A percentile compares a stretch with the other conserved stretches of the same genome.
Conservation (phyloP, 2,113 vertebrate genomes). For the Eulacestoma nigropectus region DNA sequence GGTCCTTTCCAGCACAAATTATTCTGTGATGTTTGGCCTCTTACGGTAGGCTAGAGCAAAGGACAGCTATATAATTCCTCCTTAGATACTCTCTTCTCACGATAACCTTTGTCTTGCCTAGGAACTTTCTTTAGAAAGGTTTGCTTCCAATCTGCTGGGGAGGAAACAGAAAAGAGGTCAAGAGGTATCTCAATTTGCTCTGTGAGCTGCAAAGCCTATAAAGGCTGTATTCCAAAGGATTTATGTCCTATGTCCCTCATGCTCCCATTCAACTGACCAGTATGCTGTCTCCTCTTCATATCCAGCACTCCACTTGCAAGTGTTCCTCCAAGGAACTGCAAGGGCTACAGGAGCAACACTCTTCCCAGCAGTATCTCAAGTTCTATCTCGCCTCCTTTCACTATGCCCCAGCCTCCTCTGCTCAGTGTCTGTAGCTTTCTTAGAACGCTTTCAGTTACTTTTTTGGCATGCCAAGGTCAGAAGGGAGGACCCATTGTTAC, state of each 20-base stretch:
- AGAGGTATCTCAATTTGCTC: background rate
- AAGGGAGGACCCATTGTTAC: background rate
- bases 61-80: background rate
- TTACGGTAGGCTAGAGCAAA: background rate
- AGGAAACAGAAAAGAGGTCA: background rate
- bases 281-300: background rate
- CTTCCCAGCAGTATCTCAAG: background rate
- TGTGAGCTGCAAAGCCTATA: background rate
- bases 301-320: background rate
- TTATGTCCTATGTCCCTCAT: background rate
- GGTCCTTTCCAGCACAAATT: background rate
- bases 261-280: background rate
- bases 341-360: background rate
- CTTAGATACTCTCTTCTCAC: background rate
- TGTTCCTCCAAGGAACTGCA: too few species aligned
- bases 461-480: background rate
- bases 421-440: background rate
- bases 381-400: background rate
- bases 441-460: background rate
- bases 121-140: background rate
- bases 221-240: background rate
- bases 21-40: background rate
- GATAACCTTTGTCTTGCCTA: background rate
- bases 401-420: background rate
- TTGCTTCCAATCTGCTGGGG: background rate